phyloP scores from a whole-genome alignment of 1,140 invertebrate species.

The Phthorimaea operculella region DNA sequence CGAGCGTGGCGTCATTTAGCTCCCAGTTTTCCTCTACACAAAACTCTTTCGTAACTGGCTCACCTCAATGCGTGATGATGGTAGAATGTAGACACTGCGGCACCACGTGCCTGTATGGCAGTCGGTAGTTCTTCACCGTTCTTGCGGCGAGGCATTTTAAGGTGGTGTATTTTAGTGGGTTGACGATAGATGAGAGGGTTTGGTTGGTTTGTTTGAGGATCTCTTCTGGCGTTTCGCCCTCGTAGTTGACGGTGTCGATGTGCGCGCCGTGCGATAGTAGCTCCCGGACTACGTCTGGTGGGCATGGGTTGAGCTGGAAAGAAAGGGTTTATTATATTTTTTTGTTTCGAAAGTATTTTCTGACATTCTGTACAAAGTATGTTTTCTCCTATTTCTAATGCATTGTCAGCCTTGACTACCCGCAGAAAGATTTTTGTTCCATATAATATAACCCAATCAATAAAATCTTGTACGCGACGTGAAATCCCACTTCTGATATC shows the following conservation, averaged over 20 bases:
- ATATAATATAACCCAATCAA: too few species aligned
- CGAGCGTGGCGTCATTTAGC: too few species aligned
- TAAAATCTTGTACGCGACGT: too few species aligned
- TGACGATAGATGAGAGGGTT: slow-evolving; percentile 74
- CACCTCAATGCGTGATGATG: slow-evolving; percentile 54
- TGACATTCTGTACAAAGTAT: too few species aligned
- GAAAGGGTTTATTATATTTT: background rate
- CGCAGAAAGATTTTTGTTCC: too few species aligned
- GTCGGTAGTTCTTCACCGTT: slow-evolving; percentile 74
- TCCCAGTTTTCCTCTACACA: too few species aligned
- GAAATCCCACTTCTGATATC: too few species aligned
- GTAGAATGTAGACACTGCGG: slow-evolving; percentile 65
- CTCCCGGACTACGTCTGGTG: slow-evolving; percentile 73
- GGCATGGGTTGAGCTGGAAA: slow-evolving; percentile 69
- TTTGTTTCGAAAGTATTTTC: background rate
- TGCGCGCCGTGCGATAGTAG: slow-evolving; percentile 86
- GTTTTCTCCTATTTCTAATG: too few species aligned
- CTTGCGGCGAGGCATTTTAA: slow-evolving; percentile 85
- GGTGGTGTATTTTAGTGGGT: slow-evolving; percentile 81
- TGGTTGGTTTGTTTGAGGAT: slow-evolving; percentile 71
- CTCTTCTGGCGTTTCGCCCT: slow-evolving; percentile 80
- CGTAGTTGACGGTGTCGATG: slow-evolving; percentile 85
- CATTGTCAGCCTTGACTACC: too few species aligned
- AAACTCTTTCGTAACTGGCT: too few species aligned
- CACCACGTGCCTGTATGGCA: slow-evolving; percentile 72